These are phyloP conservation scores for Agriopis leucophaearia DNA, from an alignment of 2,888 invertebrate genomes.

Conservation along the genomic window DNA sequence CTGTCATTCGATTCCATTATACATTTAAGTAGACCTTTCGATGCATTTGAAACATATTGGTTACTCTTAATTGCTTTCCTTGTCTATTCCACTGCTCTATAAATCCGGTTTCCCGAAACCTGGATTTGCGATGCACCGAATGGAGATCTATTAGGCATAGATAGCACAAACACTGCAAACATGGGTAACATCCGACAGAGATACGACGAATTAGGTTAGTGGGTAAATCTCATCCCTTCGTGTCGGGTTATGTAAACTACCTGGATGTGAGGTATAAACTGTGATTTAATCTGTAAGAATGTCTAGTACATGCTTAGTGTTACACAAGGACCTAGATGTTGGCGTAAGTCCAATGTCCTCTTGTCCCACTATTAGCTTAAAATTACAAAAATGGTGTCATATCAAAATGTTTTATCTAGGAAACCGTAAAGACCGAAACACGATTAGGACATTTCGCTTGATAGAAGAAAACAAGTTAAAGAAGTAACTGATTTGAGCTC, in stretches of 20 bases:
- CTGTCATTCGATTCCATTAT: too few species aligned
- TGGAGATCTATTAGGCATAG: constrained; percentile 11
- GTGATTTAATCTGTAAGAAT: background rate
- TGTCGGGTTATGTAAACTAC: constrained; percentile 54
- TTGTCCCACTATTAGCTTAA: too few species aligned
- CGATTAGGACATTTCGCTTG: too few species aligned
- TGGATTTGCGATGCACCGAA: constrained; percentile 24
- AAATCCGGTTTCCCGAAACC: constrained; percentile 26
- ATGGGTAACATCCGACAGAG: constrained; percentile 38
- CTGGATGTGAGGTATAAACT: constrained; percentile 41
- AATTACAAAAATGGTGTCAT: too few species aligned
- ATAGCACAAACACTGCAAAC: background rate
- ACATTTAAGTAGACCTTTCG: constrained; percentile 26
- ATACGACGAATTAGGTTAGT: constrained; percentile 55
- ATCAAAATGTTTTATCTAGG: too few species aligned
- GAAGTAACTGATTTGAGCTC: too few species aligned
- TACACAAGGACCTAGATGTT: too few species aligned
- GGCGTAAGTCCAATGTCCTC: too few species aligned
- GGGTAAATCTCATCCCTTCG: constrained; percentile 62
- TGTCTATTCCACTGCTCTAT: background rate
- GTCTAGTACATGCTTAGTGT: background rate
- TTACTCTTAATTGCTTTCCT: constrained; percentile 1
- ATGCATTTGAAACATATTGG: constrained; percentile 25
- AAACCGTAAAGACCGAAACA: too few species aligned
- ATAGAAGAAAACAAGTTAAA: too few species aligned